Percentiles rank a stretch among this genome's conserved stretches.
Conservation (phyloP, 2,113 vertebrate species). For the Neotoma lepida region DNA sequence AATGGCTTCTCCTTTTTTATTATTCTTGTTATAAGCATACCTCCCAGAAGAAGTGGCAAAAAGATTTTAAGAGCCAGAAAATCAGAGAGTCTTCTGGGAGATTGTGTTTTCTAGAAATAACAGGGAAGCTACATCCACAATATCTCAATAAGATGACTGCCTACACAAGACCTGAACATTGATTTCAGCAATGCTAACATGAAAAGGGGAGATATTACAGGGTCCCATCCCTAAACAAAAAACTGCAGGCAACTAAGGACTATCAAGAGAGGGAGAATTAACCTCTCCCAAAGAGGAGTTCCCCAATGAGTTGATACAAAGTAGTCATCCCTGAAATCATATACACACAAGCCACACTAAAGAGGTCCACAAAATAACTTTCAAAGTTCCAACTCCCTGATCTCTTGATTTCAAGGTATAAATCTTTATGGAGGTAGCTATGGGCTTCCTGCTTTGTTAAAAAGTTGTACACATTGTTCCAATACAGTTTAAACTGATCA, state of each 20-base stretch:
- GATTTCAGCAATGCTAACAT: neutral
- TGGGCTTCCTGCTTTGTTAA: neutral
- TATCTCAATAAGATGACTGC: neutral
- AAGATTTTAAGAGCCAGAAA: neutral
- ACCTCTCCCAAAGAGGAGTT: neutral
- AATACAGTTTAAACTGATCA: neutral
- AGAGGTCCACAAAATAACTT: neutral
- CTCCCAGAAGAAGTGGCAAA: neutral
- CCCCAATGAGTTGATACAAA: neutral
- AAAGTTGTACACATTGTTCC: neutral
- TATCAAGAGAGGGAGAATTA: neutral
- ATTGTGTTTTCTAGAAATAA: neutral
- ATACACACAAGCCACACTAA: neutral
- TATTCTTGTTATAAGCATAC: neutral
- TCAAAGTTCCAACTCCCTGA: neutral
- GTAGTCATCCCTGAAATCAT: neutral
- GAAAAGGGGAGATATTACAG: accelerated
- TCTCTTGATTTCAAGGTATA: neutral
- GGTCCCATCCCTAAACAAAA: neutral
- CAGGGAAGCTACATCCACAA: no score
- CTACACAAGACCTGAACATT: no score
- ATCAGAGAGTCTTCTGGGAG: neutral
- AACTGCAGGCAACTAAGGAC: neutral
- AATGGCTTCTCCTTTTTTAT: neutral
- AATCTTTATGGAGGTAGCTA: neutral